These are phyloP conservation scores for Pelochelys cantorii DNA, from an alignment of 2,797 vertebrate genomes.

Conservation along the genomic window DNA sequence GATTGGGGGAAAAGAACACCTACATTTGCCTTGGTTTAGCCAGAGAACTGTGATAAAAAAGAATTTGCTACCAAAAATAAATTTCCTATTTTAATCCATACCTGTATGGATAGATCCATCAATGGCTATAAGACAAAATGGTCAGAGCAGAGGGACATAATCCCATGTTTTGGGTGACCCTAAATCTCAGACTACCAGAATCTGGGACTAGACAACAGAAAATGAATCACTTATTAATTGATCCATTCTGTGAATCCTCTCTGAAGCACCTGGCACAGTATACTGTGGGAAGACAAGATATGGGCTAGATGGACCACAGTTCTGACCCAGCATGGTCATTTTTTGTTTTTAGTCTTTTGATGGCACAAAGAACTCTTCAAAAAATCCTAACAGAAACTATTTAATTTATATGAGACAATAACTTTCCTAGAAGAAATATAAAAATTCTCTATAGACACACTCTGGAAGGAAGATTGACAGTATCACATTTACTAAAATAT, in stretches of 20 bases:
- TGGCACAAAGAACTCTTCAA: not conserved
- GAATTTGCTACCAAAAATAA: not conserved
- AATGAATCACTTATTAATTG: too few species aligned
- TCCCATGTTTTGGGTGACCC: too few species aligned
- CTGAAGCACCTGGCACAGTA: too few species aligned
- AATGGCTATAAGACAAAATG: too few species aligned
- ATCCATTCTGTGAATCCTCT: too few species aligned
- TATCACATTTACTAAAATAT: not conserved
- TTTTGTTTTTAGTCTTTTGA: not conserved
- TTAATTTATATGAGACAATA: not conserved
- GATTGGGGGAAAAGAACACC: not conserved
- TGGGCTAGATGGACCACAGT: too few species aligned
- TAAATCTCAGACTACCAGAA: too few species aligned
- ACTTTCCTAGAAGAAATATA: not conserved
- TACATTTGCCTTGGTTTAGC: not conserved
- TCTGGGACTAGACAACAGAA: too few species aligned
- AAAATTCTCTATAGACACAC: not conserved
- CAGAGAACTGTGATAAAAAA: not conserved
- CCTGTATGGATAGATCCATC: not conserved
- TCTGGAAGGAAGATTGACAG: not conserved
- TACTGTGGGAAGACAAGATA: too few species aligned
- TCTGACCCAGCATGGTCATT: too few species aligned
- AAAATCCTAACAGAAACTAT: not conserved
- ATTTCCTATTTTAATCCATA: not conserved
- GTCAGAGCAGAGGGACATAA: too few species aligned